Evolutionary conservation across 2,113 vertebrate species (phyloP).

Genomic region (Oplegnathus fasciatus): DNA sequence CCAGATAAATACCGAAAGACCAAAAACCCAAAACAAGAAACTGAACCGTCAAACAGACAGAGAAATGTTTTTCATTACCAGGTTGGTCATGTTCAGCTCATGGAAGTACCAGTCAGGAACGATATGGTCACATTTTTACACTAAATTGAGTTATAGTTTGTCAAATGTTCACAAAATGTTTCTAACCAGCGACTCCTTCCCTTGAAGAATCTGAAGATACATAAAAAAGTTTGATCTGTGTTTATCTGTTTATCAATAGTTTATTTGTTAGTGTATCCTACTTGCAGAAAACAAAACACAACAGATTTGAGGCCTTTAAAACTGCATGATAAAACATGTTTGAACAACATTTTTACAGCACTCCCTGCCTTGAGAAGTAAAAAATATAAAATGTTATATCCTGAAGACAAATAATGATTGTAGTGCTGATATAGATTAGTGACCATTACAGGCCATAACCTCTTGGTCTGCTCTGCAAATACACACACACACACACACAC

Average conservation of each 20-base stretch:
- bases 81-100: too few relatives aligned
- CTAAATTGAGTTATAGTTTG: background rate
- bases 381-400: slow-evolving; percentile 85
- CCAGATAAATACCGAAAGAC: too few relatives aligned
- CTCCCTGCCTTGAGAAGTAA: slow-evolving; percentile 17
- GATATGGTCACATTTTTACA: too few relatives aligned
- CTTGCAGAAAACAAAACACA: background rate
- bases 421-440: slow-evolving; percentile 90
- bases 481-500: slow-evolving; percentile 1
- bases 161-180: background rate
- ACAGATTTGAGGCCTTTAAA: slow-evolving; percentile 45
- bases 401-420: slow-evolving; percentile 84
- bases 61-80: too few relatives aligned
- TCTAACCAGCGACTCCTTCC: background rate
- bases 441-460: slow-evolving; percentile 85
- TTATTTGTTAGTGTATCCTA: background rate
- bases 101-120: too few relatives aligned
- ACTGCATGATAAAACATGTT: slow-evolving; percentile 55
- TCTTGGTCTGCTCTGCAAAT: slow-evolving; percentile 64
- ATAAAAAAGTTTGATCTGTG: background rate
- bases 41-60: too few relatives aligned
- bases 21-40: too few relatives aligned
- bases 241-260: background rate
- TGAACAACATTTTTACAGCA: background rate
- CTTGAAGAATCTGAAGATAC: too few relatives aligned